Conservation (phyloP, 2,113 vertebrate genomes). For the Trichechus manatus region DNA sequence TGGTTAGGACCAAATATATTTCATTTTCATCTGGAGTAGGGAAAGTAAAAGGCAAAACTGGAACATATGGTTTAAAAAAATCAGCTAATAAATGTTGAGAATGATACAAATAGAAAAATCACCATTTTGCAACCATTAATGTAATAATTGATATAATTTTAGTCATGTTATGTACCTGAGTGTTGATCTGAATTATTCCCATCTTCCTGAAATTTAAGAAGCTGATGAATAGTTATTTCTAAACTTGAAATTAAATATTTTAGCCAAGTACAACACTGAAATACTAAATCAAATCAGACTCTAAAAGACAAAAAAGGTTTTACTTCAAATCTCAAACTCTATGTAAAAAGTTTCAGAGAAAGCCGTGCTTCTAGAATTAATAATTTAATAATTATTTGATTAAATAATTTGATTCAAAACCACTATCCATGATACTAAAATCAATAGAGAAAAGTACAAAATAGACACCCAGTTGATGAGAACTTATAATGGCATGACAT, state of each 20-base stretch:
- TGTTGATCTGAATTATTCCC: neutral
- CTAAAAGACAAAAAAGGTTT: neutral
- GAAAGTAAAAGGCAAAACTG: neutral
- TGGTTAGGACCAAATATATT: slow-evolving; percentile 74
- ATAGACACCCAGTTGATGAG: neutral
- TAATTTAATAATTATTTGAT: too few species aligned
- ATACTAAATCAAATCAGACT: neutral
- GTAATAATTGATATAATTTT: slow-evolving; percentile 58
- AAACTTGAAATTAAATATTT: slow-evolving; percentile 40
- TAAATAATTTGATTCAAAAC: neutral
- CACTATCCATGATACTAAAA: neutral
- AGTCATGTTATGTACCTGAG: neutral
- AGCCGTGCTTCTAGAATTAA: neutral
- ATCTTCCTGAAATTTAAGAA: neutral
- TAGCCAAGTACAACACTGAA: neutral
- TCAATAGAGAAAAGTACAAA: neutral
- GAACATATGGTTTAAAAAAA: neutral
- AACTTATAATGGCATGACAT: neutral
- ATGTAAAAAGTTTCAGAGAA: neutral
- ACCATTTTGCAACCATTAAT: slow-evolving; percentile 46
- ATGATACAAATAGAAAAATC: too few species aligned
- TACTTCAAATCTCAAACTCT: neutral
- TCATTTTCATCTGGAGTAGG: neutral
- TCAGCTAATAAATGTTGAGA: neutral
- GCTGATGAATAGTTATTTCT: neutral